phyloP scores from a whole-genome alignment of 2,113 vertebrate species.

The Eolophus roseicapilla region DNA sequence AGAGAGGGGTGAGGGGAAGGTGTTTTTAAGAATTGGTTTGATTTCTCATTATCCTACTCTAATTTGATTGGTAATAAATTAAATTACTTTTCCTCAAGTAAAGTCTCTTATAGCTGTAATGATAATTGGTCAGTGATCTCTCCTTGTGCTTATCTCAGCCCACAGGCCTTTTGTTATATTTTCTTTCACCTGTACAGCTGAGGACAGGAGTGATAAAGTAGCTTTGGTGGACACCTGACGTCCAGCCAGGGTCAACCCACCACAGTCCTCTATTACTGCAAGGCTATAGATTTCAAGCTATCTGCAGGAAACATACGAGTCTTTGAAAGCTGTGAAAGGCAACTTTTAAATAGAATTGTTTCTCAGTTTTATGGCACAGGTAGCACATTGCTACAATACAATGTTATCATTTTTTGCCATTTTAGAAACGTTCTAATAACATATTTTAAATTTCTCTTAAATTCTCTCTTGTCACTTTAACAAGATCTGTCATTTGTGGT shows the following conservation, averaged over 20 bases:
- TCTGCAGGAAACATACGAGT: background rate
- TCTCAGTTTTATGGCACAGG: background rate
- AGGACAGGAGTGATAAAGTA: background rate
- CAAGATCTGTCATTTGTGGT: background rate
- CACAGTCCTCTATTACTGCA: background rate
- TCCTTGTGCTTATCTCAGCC: background rate
- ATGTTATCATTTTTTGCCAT: background rate
- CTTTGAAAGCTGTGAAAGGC: background rate
- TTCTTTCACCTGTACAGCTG: background rate
- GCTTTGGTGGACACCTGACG: background rate
- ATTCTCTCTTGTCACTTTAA: background rate
- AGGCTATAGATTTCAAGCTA: background rate
- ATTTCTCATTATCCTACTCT: background rate
- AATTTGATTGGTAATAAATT: background rate
- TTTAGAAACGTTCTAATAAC: background rate
- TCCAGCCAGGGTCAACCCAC: background rate
- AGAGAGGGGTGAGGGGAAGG: background rate
- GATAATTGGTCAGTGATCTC: background rate
- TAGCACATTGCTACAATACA: background rate
- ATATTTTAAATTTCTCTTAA: background rate
- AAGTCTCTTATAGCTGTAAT: background rate
- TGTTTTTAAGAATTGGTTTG: background rate
- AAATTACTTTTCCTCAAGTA: background rate
- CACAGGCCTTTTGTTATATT: background rate
- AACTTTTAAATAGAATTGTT: background rate